These are phyloP conservation scores for Anastrepha obliqua DNA, from an alignment of 1,140 invertebrate species.

Conservation along the genomic window DNA sequence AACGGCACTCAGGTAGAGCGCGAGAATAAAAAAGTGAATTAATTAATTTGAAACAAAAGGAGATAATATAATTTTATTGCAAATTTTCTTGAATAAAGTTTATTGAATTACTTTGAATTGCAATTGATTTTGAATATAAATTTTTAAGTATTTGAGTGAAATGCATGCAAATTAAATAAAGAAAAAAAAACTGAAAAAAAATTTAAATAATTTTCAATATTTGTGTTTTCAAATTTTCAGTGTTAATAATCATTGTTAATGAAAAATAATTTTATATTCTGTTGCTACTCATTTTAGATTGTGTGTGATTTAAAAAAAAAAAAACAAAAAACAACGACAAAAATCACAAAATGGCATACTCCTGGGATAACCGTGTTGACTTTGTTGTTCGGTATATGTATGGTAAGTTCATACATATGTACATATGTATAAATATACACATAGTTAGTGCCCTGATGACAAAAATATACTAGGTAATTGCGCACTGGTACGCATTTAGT, in stretches of 20 bases:
- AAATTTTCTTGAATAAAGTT: background rate
- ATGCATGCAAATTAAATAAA: background rate
- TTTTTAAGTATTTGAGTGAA: background rate
- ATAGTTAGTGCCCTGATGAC: too few species aligned
- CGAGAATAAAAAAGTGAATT: slow-evolving; percentile 49
- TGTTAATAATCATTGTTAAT: background rate
- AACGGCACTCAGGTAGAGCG: slow-evolving; percentile 59
- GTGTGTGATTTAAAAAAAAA: slow-evolving; percentile 56
- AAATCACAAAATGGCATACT: slow-evolving; percentile 76
- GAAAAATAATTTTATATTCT: background rate
- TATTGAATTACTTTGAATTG: background rate
- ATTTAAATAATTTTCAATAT: background rate
- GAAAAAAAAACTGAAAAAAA: background rate
- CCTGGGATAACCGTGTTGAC: slow-evolving; percentile 86
- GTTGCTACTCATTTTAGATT: slow-evolving; percentile 54
- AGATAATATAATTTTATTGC: background rate
- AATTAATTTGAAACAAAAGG: slow-evolving; percentile 24
- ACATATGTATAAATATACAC: background rate
- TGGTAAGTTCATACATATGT: slow-evolving; percentile 77
- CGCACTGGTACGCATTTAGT: too few species aligned
- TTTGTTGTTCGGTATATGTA: slow-evolving; percentile 87
- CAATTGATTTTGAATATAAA: too few species aligned
- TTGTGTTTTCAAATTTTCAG: background rate
- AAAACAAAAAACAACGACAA: slow-evolving; percentile 46
- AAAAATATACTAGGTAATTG: too few species aligned